Evolutionary conservation across 1,140 invertebrate genomes (phyloP).

Genomic region (Babylonia areolata): DNA sequence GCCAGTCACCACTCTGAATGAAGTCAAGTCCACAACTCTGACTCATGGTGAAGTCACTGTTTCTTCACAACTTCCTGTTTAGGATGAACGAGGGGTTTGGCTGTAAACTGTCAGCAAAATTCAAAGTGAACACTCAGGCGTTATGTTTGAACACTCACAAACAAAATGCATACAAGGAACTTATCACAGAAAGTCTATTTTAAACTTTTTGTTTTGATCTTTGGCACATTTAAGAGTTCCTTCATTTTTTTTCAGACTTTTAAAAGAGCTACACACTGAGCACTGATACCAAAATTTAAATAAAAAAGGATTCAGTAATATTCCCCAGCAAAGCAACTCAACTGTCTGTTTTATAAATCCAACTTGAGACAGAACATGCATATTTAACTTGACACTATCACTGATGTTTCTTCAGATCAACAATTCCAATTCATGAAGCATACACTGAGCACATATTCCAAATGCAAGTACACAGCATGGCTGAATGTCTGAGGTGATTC

Average conservation of each 20-base stretch:
- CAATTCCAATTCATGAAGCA: not conserved
- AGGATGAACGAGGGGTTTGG: not conserved
- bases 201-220: not conserved
- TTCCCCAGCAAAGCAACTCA: no score
- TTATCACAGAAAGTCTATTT: not conserved
- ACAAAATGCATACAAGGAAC: not conserved
- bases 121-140: not conserved
- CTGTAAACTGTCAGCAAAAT: not conserved
- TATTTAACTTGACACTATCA: not conserved
- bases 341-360: not conserved
- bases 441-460: not conserved
- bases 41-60: not conserved
- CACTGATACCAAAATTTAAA: not conserved
- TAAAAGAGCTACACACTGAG: not conserved
- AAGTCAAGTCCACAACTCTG: not conserved
- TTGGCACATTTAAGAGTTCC: not conserved
- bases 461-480: not conserved
- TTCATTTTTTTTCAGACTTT: not conserved
- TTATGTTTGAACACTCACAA: no score
- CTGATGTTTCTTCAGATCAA: not conserved
- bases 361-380: constrained; percentile 2
- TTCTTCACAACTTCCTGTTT: not conserved
- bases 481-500: not conserved
- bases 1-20: no score
- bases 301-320: no score